Conservation (phyloP, 1,140 invertebrate genomes). For the Heliconius congener region DNA sequence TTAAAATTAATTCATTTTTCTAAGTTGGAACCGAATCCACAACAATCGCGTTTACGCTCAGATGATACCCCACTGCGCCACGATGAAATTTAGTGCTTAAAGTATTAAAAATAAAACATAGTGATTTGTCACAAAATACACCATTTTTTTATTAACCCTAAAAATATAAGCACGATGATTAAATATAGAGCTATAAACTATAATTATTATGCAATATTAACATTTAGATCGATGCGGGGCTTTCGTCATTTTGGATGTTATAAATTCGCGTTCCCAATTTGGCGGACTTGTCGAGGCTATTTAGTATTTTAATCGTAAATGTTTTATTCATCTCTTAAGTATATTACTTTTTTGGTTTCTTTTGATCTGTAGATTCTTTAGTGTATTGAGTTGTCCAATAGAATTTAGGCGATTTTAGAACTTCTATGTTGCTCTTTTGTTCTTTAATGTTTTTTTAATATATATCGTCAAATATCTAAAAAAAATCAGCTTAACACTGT, state of each 20-base stretch:
- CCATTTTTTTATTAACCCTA: neutral
- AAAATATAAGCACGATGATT: neutral
- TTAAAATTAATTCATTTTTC: too few relatives aligned
- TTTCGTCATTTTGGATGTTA: neutral
- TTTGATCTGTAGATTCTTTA: neutral
- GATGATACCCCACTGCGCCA: too few relatives aligned
- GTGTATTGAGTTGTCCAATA: too few relatives aligned
- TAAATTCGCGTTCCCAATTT: slow-evolving; percentile 7
- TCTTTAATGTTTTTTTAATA: too few relatives aligned
- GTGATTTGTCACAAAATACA: neutral
- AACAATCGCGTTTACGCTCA: too few relatives aligned
- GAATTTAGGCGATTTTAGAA: too few relatives aligned
- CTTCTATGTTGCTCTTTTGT: too few relatives aligned
- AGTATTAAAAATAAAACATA: too few relatives aligned
- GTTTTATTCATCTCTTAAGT: neutral
- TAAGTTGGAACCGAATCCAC: too few relatives aligned
- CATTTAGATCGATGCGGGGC: neutral
- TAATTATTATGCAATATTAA: slow-evolving; percentile 6
- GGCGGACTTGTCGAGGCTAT: slow-evolving; percentile 1
- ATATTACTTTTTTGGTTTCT: neutral
- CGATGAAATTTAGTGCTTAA: too few relatives aligned
- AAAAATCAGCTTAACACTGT: too few relatives aligned
- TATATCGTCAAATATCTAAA: too few relatives aligned
- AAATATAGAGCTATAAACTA: neutral
- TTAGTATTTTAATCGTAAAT: neutral